These are phyloP conservation scores for Paramormyrops kingsleyae DNA, from an alignment of 2,113 vertebrate species.

Conservation along the genomic window DNA sequence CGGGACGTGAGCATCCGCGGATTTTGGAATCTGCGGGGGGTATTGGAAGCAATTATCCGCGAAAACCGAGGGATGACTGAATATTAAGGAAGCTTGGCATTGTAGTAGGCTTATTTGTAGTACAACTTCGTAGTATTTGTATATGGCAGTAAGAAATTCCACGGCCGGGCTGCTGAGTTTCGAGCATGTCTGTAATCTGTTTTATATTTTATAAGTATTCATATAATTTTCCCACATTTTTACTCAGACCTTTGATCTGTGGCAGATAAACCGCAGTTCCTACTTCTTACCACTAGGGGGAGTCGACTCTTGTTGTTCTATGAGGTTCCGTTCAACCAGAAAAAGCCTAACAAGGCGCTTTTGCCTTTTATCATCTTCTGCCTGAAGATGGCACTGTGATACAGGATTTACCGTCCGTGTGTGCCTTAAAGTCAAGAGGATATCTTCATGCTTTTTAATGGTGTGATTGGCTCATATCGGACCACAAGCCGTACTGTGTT, in stretches of 20 bases:
- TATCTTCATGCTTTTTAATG: background rate
- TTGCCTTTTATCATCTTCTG: background rate
- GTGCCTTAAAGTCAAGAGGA: background rate
- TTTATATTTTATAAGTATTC: background rate
- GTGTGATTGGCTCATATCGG: background rate
- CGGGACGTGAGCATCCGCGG: background rate
- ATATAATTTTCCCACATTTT: background rate
- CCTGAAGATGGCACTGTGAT: slow-evolving; percentile 1
- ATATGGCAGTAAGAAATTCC: background rate
- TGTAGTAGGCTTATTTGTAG: background rate
- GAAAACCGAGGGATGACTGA: background rate
- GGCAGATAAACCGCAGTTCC: background rate
- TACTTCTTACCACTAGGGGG: background rate
- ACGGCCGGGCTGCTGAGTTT: background rate
- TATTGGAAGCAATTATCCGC: background rate
- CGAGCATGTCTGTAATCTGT: background rate
- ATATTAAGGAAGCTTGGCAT: background rate
- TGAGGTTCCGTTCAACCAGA: background rate
- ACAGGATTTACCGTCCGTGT: background rate
- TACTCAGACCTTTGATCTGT: background rate
- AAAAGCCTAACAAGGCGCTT: background rate
- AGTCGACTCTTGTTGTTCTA: background rate
- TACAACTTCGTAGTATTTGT: background rate
- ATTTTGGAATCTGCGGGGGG: background rate
- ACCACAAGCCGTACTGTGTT: background rate